phyloP scores from a whole-genome alignment of 2,797 vertebrate genomes.

The Phylloscopus collybita region DNA sequence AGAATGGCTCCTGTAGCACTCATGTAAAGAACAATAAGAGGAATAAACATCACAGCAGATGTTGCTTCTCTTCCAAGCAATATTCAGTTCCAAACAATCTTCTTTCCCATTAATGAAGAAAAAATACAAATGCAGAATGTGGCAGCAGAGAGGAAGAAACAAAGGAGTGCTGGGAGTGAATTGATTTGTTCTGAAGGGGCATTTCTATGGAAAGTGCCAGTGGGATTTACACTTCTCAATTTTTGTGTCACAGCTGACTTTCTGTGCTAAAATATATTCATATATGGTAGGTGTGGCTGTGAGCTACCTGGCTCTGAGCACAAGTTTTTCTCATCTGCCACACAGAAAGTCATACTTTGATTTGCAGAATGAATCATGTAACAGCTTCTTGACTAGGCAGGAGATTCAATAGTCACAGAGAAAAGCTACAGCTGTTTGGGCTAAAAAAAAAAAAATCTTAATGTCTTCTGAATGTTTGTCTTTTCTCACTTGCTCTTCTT shows the following conservation, averaged over 20 bases:
- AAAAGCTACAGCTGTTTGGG: neutral
- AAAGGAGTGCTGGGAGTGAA: neutral
- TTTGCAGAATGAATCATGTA: neutral
- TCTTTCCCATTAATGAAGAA: constrained; percentile 42
- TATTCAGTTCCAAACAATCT: constrained; percentile 34
- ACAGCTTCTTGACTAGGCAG: neutral
- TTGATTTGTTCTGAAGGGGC: neutral
- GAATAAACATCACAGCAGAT: constrained; percentile 20
- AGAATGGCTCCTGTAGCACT: neutral
- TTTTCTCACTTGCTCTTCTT: constrained; percentile 15
- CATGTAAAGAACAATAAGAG: neutral
- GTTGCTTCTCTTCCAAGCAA: constrained; percentile 4
- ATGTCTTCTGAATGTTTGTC: constrained; percentile 1
- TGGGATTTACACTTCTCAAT: neutral
- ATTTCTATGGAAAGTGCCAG: neutral
- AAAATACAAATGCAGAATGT: constrained; percentile 33
- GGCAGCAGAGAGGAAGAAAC: neutral
- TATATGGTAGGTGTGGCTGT: neutral
- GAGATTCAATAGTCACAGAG: neutral
- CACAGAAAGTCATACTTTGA: neutral
- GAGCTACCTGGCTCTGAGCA: neutral
- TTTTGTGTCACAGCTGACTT: neutral
- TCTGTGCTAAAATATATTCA: neutral
- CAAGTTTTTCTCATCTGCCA: neutral
- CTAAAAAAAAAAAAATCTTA: constrained; percentile 9